Evolutionary conservation across 2,797 vertebrate species (phyloP).

Genomic region (Phrynocephalus guinanensis): DNA sequence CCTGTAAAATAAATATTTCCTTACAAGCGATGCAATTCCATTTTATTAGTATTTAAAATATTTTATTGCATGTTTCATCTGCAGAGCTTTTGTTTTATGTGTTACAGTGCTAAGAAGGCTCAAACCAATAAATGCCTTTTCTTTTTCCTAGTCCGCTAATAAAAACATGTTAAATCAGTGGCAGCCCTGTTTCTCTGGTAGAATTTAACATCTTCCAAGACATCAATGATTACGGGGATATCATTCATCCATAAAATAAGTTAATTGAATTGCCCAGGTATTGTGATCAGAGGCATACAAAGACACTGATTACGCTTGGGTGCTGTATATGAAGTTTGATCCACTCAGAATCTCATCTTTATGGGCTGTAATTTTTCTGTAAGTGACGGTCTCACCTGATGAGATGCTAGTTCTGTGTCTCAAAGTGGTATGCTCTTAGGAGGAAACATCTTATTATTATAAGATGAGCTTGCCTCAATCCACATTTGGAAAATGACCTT

Average conservation of each 20-base stretch:
- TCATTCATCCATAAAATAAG: neutral
- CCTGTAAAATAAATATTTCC: slow-evolving; percentile 35
- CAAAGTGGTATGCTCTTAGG: too few species aligned
- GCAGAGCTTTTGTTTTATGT: slow-evolving; percentile 33
- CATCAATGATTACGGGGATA: neutral
- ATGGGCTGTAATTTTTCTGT: neutral
- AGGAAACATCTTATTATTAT: too few species aligned
- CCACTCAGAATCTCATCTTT: neutral
- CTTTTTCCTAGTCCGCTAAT: neutral
- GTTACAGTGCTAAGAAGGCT: slow-evolving; percentile 11
- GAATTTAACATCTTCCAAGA: slow-evolving; percentile 11
- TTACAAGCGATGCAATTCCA: slow-evolving; percentile 14
- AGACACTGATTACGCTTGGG: neutral
- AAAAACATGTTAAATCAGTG: neutral
- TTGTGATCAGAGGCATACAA: neutral
- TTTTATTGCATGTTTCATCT: slow-evolving; percentile 37
- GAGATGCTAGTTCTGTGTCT: too few species aligned
- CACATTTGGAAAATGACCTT: too few species aligned
- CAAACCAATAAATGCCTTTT: slow-evolving; percentile 20
- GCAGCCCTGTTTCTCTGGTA: neutral
- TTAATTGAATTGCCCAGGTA: slow-evolving; percentile 3
- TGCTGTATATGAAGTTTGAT: neutral
- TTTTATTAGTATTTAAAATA: slow-evolving; percentile 39
- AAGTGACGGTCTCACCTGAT: too few species aligned
- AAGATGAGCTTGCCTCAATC: too few species aligned